phyloP scores from a whole-genome alignment of 2,888 invertebrate genomes.

The Drosophila macrospina region DNA sequence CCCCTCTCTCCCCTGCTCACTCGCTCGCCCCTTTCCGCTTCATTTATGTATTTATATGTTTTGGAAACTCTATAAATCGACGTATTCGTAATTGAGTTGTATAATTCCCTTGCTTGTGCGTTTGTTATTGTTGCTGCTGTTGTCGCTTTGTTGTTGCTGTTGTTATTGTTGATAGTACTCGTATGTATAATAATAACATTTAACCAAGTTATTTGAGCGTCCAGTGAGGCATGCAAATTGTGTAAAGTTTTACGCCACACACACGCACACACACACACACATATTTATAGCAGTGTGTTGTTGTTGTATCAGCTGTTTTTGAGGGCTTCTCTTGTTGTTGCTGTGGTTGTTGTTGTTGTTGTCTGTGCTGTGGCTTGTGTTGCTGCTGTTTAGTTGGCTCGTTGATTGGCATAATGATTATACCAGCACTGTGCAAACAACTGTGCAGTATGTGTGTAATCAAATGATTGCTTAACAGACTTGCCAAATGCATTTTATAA shows the following conservation, averaged over 20 bases:
- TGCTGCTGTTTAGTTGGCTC: conserved; percentile 25
- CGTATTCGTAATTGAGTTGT: conserved; percentile 60
- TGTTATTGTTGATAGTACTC: conserved; percentile 20
- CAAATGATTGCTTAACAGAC: conserved; percentile 23
- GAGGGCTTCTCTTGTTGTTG: neutral
- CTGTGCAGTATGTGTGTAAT: conserved; percentile 20
- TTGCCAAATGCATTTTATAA: conserved; percentile 21
- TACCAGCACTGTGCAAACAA: conserved; percentile 29
- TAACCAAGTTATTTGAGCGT: conserved; percentile 68
- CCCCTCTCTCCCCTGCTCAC: neutral
- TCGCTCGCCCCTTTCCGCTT: neutral
- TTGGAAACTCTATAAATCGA: conserved; percentile 9
- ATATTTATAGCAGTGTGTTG: conserved; percentile 19
- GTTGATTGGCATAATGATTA: conserved; percentile 54
- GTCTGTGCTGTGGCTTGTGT: neutral
- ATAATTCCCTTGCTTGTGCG: conserved; percentile 35
- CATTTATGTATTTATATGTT: conserved; percentile 32
- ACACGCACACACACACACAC: conserved; percentile 46
- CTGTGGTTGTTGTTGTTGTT: neutral
- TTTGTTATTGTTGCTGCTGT: conserved; percentile 35
- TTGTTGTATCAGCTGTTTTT: conserved; percentile 32
- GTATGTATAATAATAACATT: conserved; percentile 65
- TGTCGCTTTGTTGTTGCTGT: conserved; percentile 12
- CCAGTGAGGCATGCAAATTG: conserved; percentile 75
- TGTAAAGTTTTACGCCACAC: conserved; percentile 45